Base-by-base conservation (phyloP, 92 coral and sea anemone species). In the Blastomussa wellsi region DNA sequence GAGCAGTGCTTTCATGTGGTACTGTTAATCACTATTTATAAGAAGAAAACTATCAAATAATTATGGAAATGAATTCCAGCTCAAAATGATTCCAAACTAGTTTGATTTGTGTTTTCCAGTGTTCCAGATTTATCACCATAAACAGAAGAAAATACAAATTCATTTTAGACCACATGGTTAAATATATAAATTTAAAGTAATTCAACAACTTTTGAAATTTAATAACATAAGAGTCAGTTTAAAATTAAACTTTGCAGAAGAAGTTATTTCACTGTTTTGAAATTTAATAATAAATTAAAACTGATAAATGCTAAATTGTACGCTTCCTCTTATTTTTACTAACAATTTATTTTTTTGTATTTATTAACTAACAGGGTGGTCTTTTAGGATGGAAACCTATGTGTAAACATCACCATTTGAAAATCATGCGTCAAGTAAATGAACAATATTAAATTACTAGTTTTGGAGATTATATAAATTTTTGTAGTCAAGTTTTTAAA, bases 331-430 rank as follows among this genome's bases (percentile, higher is more conserved):
- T 38, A 38, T 70, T 70, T 1, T 65, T 33, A 42, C 76, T 67
- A 35, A 68, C 72, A 26, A 51, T 22, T 33, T 19, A 13, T 36
- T 70, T 69, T 17, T 38, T 70, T 70, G 14, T 49, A 49, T 33
- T 82, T 29, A 53, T 86, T 29, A 36, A 78, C 82, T 69, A 80
- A 59, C 79, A 90, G 93, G 93, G 79, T 77, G 65, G 78, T 90
- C 93, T 59, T 71, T 90, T 84, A 53, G 90, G 47, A 74, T 90
- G 93, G 88, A 90, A 65, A 90, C 93, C 37, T 87, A 82, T 13
- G 93, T 90, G 19, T 90, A 82, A 83, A 22, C 60, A 4, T 47
- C 85, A 48, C 8, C 47, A 33, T 69, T 44, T 24, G 74, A 60
- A 52, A 83, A 36, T 39, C 10, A 74, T 47, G 57, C 28, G 9